Base-by-base conservation (phyloP, 2,113 vertebrate species). In the Rhombomys opimus region DNA sequence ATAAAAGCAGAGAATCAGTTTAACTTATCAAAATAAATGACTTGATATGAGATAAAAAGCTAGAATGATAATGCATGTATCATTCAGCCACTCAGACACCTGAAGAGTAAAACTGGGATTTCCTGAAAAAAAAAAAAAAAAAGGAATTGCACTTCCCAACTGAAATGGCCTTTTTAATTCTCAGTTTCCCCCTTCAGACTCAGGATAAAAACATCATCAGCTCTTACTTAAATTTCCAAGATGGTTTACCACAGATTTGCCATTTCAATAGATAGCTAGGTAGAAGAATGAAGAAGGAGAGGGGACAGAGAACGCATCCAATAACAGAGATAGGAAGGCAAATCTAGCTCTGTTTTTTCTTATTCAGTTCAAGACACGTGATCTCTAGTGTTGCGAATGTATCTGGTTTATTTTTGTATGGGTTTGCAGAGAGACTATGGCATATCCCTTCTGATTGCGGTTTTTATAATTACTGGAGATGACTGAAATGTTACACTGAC, bases 401-500 rank as follows among this genome's bases (percentile, higher is more conserved):
- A 84, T 76, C 93, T 87, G 46, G 27, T 22, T 93, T 88, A 57
- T 65, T 90, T 92, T 46, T 93, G 17, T 76, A 32, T 80, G 75
- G 30, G 8, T 95, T 92, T 96, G 85, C 23, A 87, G 73, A 78
- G 32, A 89, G 70, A 88, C 54, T 86, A 57, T 72, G 92, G 93
- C 73, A 61, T 41, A 68, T 75, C 90, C 14, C 30, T 91, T 90
- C n/a, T 93, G 32, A 77, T 84, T 84, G 87, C 87, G 67, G 50
- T 90, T 70, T 96, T 97, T 90, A 63, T 80, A 81, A 87, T 67
- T 90, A 38, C 32, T 89, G 50, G 87, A 91, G 50, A 67, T 88
- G 22, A 41, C 73, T 78, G 52, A 95, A 95, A 93, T 22, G 41
- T 88, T 46, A 46, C 30, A 70, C 57, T 32, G 20, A 93, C 20